Evolutionary conservation across 1,140 invertebrate genomes (phyloP).

Genomic region (Brachionus calyciflorus): DNA sequence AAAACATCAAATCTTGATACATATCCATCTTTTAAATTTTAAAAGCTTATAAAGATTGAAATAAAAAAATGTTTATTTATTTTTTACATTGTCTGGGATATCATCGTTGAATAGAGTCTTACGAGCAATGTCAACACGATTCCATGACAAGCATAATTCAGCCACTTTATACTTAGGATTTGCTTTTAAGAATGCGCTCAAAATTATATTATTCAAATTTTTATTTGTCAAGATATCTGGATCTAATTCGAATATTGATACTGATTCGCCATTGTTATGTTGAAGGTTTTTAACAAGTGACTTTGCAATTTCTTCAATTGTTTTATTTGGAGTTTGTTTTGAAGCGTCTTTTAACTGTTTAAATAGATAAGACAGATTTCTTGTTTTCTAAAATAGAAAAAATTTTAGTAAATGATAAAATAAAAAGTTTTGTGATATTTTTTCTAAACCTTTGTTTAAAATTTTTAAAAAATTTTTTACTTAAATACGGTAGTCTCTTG

Average conservation of each 20-base stretch:
- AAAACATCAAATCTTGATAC: slow-evolving; percentile 53
- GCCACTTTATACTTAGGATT: slow-evolving; percentile 32
- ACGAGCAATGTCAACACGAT: slow-evolving; percentile 28
- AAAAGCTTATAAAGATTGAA: neutral
- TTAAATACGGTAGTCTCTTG: too few relatives aligned
- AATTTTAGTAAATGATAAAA: too few relatives aligned
- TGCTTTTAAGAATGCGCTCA: slow-evolving; percentile 15
- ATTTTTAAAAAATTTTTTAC: too few relatives aligned
- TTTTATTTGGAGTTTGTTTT: neutral
- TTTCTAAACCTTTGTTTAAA: too few relatives aligned
- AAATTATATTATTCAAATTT: neutral
- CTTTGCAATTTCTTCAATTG: neutral
- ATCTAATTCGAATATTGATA: slow-evolving; percentile 25
- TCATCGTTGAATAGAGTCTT: slow-evolving; percentile 26
- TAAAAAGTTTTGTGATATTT: too few relatives aligned
- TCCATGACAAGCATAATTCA: slow-evolving; percentile 33
- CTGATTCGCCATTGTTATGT: neutral
- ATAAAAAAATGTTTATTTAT: neutral
- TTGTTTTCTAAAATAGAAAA: too few relatives aligned
- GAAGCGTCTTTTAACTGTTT: neutral
- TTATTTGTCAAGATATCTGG: neutral
- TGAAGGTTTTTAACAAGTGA: neutral
- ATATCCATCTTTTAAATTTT: slow-evolving; percentile 26
- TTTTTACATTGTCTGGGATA: neutral
- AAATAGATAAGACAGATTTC: neutral